Evolutionary conservation across 2,888 invertebrate genomes (phyloP).

Genomic region (Ligdia adustata): DNA sequence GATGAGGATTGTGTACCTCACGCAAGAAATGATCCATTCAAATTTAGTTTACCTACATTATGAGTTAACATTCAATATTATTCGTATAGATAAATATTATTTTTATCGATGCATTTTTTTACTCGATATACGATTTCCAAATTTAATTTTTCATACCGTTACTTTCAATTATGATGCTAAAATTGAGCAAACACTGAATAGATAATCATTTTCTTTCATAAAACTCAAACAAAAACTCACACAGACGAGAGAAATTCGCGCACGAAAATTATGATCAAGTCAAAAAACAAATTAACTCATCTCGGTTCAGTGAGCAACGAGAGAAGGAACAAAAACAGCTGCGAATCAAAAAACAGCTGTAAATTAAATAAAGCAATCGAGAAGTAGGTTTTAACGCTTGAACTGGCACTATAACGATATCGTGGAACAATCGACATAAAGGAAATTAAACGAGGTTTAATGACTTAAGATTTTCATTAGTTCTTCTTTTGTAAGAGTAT

Average conservation of each 20-base stretch:
- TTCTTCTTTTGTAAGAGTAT: too few relatives aligned
- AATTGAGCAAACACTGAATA: not conserved
- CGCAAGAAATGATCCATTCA: too few relatives aligned
- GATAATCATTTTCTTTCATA: constrained; percentile 11
- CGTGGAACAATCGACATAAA: not conserved
- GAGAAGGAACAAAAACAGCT: constrained; percentile 48
- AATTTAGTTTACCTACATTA: too few relatives aligned
- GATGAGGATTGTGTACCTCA: too few relatives aligned
- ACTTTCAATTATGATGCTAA: not conserved
- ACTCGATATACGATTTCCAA: too few relatives aligned
- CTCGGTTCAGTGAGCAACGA: constrained; percentile 47
- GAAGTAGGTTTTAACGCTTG: constrained; percentile 61
- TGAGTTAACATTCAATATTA: too few relatives aligned
- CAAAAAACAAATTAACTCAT: constrained; percentile 52
- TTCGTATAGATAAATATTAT: too few relatives aligned
- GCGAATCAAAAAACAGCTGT: constrained; percentile 65
- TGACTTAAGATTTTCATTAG: too few relatives aligned
- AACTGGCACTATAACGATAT: constrained; percentile 39
- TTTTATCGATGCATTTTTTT: too few relatives aligned
- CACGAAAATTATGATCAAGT: constrained; percentile 30
- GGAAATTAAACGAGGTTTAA: constrained; percentile 1
- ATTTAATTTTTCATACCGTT: not conserved
- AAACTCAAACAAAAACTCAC: constrained; percentile 6
- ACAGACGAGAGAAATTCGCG: constrained; percentile 39
- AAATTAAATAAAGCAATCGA: constrained; percentile 78